Evolutionary conservation across 2,113 vertebrate species (phyloP), one percentile per base, ranked within the genome.

Genomic region (Aramus guarauna): DNA sequence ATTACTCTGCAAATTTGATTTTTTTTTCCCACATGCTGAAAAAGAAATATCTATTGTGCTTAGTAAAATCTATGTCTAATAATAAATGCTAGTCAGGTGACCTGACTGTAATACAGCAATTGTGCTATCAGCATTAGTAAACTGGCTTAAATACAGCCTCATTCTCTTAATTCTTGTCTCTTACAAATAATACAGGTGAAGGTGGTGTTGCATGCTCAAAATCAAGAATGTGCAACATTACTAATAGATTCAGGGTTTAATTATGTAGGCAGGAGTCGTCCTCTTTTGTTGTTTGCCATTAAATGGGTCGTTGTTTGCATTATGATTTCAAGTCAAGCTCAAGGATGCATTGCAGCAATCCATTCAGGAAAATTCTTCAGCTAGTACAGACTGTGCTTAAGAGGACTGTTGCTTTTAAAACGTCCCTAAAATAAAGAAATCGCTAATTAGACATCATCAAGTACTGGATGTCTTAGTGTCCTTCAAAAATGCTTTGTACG

Each of bases 231-330:
- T 58, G 45, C 58, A 52, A 69, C 50, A 7, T 32, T 68, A 41
- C 88, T 64, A 8, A 55, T 19, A 47, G 15, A 19, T 37, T 36
- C 60, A 37, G 34, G 64, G 29, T 77, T 88, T 69, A 62, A 67
- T 87, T 90, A 17, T 11, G 77, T 27, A 88, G 92, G 81, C 93
- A 82, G 87, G 15, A 82, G 56, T 45, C 9, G 0, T 90, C 59
- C 55, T 85, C 58, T 84, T 37, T 41, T 72, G 16, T 56, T 88
- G 59, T 80, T 93, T 66, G 52, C 88, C 85, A 83, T 95, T 88
- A 93, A 93, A 79, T 85, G 90, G 92, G 75, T 88, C 78, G 18
- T 85, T 93, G 71, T 96, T 93, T 79, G 90, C 88, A 47, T 90
- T 39, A 66, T 10, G 81, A 80, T 80, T 93, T 50, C 92, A 79